Base-by-base conservation (phyloP, 2,797 vertebrate genomes). In the Myotis findleyi region DNA sequence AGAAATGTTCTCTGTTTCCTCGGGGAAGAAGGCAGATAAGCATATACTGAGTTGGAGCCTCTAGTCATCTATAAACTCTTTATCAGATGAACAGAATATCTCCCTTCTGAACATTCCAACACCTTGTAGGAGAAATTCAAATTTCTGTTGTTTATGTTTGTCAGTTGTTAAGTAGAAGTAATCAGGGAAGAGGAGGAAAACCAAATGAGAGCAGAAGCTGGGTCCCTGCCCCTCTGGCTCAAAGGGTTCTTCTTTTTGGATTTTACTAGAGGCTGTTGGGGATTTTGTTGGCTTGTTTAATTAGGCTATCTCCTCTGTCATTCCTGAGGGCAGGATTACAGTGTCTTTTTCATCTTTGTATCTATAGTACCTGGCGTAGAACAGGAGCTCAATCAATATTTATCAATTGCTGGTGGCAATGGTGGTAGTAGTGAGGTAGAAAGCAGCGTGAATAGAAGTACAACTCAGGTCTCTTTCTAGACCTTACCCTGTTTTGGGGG, bases 1-100 rank as follows among this genome's bases (percentile, higher is more conserved):
- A 81, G 88, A 66, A 91, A 66, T 41, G 59, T 68, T 49, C 27
- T 68, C 79, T 94, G 2, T 1, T 93, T 76, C 41, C 41, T 59
- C 66, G 36, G 44, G 76, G 36, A 27, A 93, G 95, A 38, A 73
- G 5, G 55, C 62, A 91, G n/a, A 87, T 18, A 79, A 2, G 72
- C 33, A 36, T 87, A 82, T 87, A 71, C 66, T 25, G 47, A 38
- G 62, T 88, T 82, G 89, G 86, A 36, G 4, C 83, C 59, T 51
- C 93, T 93, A 11, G 87, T 91, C 62, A 93, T 77, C 47, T 75
- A 7, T 14, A 91, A 81, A 25, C 90, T 59, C 94, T 68, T 93
- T 91, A 68, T 75, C 33, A 14, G 55, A 71, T 66, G 33, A 73
- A 57, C 47, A 77, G 49, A 64, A 10, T 30, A 18, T 4, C 41